A percentile compares a stretch with the other conserved stretches of the same genome.
Evolutionary conservation across 2,797 vertebrate species (phyloP).

Genomic region (Lagocephalus sceleratus): DNA sequence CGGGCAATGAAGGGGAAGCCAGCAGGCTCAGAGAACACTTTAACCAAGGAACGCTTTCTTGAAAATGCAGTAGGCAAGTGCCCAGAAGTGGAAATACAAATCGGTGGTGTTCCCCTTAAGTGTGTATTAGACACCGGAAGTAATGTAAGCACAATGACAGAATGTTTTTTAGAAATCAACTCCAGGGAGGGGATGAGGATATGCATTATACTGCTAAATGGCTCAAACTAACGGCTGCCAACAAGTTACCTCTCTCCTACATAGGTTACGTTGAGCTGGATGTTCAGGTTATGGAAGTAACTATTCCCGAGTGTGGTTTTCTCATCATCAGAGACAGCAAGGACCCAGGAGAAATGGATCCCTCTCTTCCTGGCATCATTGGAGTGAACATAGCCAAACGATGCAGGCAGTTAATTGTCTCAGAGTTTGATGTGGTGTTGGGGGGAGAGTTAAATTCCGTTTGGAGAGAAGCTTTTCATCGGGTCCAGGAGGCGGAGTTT

Average conservation of each 20-base stretch:
- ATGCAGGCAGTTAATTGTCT: background rate
- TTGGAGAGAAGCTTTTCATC: background rate
- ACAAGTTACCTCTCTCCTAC: background rate
- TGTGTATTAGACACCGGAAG: background rate
- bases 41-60: background rate
- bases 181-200: background rate
- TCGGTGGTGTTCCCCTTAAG: background rate
- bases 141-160: background rate
- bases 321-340: background rate
- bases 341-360: background rate
- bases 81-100: background rate
- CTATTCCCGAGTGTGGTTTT: background rate
- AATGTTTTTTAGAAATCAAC: background rate
- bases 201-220: background rate
- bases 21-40: background rate
- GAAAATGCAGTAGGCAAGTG: background rate
- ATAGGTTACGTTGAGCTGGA: background rate
- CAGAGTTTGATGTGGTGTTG: background rate
- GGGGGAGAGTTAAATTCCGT: background rate
- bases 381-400: background rate
- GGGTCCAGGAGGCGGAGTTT: background rate
- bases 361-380: background rate
- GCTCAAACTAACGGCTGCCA: background rate
- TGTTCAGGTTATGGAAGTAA: background rate
- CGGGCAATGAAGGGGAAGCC: background rate